Percentiles rank a stretch among this genome's conserved stretches.
These are phyloP conservation scores for Nomada hirtipes DNA, from an alignment of 2,888 invertebrate genomes.

Conservation along the genomic window DNA sequence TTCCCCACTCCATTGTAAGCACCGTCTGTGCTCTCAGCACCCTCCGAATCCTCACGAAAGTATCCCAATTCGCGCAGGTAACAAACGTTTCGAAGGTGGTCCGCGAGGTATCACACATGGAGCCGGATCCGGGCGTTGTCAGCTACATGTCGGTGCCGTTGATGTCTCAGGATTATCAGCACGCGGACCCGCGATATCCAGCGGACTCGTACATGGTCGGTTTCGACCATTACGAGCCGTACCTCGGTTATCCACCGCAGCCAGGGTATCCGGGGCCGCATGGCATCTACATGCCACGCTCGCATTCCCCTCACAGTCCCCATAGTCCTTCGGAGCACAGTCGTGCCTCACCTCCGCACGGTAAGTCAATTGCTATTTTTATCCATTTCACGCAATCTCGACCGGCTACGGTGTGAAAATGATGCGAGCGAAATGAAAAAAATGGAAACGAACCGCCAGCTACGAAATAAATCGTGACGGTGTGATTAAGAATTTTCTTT, in stretches of 20 bases:
- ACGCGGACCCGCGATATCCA: slow-evolving; percentile 80
- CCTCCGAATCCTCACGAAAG: too few relatives aligned
- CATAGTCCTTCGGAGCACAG: slow-evolving; percentile 83
- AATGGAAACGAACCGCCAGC: too few relatives aligned
- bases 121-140: slow-evolving; percentile 85
- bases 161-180: slow-evolving; percentile 83
- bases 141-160: slow-evolving; percentile 83
- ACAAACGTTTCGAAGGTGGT: slow-evolving; percentile 90
- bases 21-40: not conserved
- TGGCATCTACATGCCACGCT: slow-evolving; percentile 82
- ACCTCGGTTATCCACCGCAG: slow-evolving; percentile 82
- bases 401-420: too few relatives aligned
- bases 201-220: slow-evolving; percentile 84
- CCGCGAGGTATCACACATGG: slow-evolving; percentile 87
- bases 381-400: too few relatives aligned
- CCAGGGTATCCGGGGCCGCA: slow-evolving; percentile 82
- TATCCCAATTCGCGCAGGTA: slow-evolving; percentile 84
- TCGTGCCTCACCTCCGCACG: slow-evolving; percentile 83
- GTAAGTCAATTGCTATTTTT: slow-evolving; percentile 65
- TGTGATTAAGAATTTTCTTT: not conserved
- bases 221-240: slow-evolving; percentile 85
- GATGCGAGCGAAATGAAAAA: too few relatives aligned
- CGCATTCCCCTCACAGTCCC: slow-evolving; percentile 82
- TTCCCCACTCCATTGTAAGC: not conserved
- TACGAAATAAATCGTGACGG: not conserved